Evolutionary conservation across 2,888 invertebrate genomes (phyloP), one percentile per base, ranked within the genome.

Genomic region (Rhingia campestris): DNA sequence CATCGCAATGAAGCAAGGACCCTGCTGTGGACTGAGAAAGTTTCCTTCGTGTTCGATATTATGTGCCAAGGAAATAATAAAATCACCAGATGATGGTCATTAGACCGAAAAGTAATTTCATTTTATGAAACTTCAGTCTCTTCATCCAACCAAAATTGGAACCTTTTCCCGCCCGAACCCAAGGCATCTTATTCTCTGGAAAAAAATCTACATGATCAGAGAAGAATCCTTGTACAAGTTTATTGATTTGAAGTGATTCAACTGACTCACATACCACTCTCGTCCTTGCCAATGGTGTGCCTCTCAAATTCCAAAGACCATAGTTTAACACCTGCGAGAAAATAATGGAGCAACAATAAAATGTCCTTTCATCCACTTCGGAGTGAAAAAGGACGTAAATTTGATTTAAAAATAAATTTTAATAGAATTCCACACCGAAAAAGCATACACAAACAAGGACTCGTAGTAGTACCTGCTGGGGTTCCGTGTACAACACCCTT

Each of bases 91-190:
- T 80, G 85, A 85, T 81, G 81, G 81, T 81, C 85, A 85, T 85
- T 81, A 81, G 85, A 85, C 85, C 81, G 81, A 81, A 85, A 85
- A 85, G 80, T 72, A 85, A 85, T 85, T 85, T 85, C 85, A 85
- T 85, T 85, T 81, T 81, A 84, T 84, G 84, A 84, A 84, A 84
- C 80, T 80, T 66, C 70, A 80, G 75, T 84, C 70, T 69, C 67
- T 58, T 33, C 73, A 43, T 53, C 70, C 22, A 61, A 69, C 53
- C 70, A 51, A 53, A 75, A 49, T 64, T 53, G 58, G 64, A 59
- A 74, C 61, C 67, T 74, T 63, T 54, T 63, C 41, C 14, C 30
- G 4, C 9, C 45, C 47, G 9, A 9, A 3, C 4, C 53, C 35
- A 33, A 49, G 30, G 41, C 43, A 3, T 41, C 53, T 47, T 43